Base-by-base conservation (phyloP, 2,888 invertebrate species). In the Rhopalosiphum nymphaeae region DNA sequence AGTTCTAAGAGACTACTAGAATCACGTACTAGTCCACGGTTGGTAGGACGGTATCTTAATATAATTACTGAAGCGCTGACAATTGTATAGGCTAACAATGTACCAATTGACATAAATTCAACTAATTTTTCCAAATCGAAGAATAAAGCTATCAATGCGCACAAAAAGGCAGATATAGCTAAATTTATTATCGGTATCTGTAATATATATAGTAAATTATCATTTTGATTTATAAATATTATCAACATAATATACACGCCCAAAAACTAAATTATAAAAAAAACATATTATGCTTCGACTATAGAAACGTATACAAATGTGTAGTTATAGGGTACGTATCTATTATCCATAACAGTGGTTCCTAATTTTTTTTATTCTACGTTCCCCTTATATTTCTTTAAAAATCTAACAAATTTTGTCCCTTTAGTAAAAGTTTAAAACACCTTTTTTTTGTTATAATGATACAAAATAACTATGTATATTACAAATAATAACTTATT, bases 61-160 rank as follows among this genome's bases (percentile, higher is more conserved):
- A 99, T 97, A 93, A 99, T 98, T 13, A 99, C 98, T 95, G 98
- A 98, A 29, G 98, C 98, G 95, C 98, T 98, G 7, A 99, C 99
- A 95, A 99, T 98, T 3, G 98, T 98, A 96, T 99, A 99, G 0
- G 98, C 98, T 95, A 98, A 96, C 91, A 98, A 96, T 0, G 98
- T 98, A 0, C 98, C 98, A 95, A 99, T 99, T 3, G 98, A 98
- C 98, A 99, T 98, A 95, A 99, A 98, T 95, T 99, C 98, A 0
- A 99, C 98, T 86, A 99, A 96, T 95, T 98, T 98, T 95, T 98
- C 97, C 95, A 99, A 96, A 96, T 99, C 98, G 95, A 99, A 98
- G 78, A 98, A 96, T 85, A 99, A 96, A 10, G 99, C 98, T 95
- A 99, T 97, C 0, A 98, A 96, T 96, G 98, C 98, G 90, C 98